Percentiles rank a stretch among this genome's conserved stretches.
These are phyloP conservation scores for Spatulosminthurus flaviceps DNA, from an alignment of 2,888 invertebrate genomes.

Conservation along the genomic window DNA sequence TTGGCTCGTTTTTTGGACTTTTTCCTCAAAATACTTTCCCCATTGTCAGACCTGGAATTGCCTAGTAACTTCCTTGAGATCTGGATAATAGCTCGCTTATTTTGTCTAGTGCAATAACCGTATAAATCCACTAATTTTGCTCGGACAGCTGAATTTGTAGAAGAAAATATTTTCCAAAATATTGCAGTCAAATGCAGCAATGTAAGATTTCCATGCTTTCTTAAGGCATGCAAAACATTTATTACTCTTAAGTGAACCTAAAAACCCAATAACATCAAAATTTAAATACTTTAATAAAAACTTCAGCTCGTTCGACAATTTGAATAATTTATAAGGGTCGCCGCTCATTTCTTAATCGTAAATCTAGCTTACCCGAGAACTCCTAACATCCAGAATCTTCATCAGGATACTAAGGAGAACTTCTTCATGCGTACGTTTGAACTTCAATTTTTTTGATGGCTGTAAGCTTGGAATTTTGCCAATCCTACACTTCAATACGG, in stretches of 20 bases:
- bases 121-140: not conserved
- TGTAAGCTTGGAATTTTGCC: not conserved
- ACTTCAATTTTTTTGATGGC: not conserved
- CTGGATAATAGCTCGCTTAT: not conserved
- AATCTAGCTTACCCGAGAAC: not conserved
- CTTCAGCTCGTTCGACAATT: no score
- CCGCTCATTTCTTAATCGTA: no score
- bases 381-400: not conserved
- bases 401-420: not conserved
- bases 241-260: slow-evolving; percentile 30
- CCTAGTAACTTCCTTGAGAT: not conserved
- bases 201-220: slow-evolving; percentile 1
- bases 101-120: slow-evolving; percentile 28
- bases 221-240: not conserved
- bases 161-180: slow-evolving; percentile 33
- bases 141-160: slow-evolving; percentile 26
- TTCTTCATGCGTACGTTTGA: not conserved
- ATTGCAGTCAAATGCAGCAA: slow-evolving; percentile 18
- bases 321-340: no score
- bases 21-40: no score
- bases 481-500: not conserved
- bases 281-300: no score
- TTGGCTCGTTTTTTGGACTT: no score
- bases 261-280: not conserved
- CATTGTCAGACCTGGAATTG: no score